Evolutionary conservation across 2,888 invertebrate species (phyloP), one percentile per base, ranked within the genome.

Genomic region (Keiferia lycopersicella): DNA sequence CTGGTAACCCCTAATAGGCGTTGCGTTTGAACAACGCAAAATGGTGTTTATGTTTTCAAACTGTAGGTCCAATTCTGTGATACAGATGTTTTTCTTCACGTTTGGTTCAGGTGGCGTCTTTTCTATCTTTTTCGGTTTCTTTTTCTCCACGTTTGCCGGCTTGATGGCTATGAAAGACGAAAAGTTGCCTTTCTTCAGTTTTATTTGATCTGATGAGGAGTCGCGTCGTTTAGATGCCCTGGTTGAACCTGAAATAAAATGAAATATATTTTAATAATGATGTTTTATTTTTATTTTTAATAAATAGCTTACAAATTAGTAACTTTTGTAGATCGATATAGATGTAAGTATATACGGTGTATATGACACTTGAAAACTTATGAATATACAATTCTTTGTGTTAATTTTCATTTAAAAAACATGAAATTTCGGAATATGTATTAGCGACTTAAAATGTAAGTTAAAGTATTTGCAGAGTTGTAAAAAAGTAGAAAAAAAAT

Each of bases 51-150:
- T 81, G 51, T 86, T 87, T 1, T 86, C 84, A 11, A 84, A 73
- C 61, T 88, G 89, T 71, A 85, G 81, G 39, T 84, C 84, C 0
- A 85, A 65, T 67, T 87, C 85, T 0, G 81, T 75, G 0, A 81
- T 57, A 0, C 75, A 50, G 0, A 3, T 3, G 16, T 53, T 63
- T 8, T 34, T 16, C 48, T 48, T 45, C 1, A 4, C 4, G 48
- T 10, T 10, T 2, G 18, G 3, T 38, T 53, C 59, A 0, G 30
- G 11, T 11, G 20, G 10, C 30, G n/a, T 30, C 16, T 34, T 34
- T 38, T 38, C 11, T 20, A 20, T 53, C 14, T 20, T 22, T 12
- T 7, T 14, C 2, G 38, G 10, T 56, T 62, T 59, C 8, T 34
- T 34, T 34, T 34, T 34, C 34, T 34, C 34, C 20, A n/a, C 4